These are phyloP conservation scores for Diplazon laetatorius DNA, from an alignment of 2,888 invertebrate genomes.

Conservation along the genomic window DNA sequence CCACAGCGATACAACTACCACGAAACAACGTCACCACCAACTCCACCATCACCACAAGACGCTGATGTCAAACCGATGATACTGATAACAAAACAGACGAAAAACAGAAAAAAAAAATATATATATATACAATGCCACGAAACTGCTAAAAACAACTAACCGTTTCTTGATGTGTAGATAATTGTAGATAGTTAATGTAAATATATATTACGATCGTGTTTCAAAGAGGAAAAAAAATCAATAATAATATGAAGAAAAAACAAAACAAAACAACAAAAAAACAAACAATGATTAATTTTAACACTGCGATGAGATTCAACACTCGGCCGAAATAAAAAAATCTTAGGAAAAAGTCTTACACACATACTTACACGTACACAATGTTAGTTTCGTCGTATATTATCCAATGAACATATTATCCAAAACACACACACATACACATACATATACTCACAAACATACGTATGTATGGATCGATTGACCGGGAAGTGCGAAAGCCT, in stretches of 20 bases:
- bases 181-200: constrained; percentile 82
- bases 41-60: constrained; percentile 50
- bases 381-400: constrained; percentile 57
- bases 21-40: constrained; percentile 45
- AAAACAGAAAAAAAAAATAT: constrained; percentile 50
- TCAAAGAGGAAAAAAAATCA: constrained; percentile 5
- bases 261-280: constrained; percentile 1
- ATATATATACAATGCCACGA: constrained; percentile 65
- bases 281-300: constrained; percentile 56
- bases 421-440: constrained; percentile 3
- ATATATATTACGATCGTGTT: constrained; percentile 72
- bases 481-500: constrained; percentile 25
- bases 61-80: too few relatives aligned
- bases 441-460: constrained; percentile 37
- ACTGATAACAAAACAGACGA: too few relatives aligned
- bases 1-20: constrained; percentile 31
- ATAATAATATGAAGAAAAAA: constrained; percentile 17
- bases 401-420: constrained; percentile 43
- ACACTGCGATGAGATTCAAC: constrained; percentile 56
- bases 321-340: constrained; percentile 49
- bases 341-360: too few relatives aligned
- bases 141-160: constrained; percentile 76
- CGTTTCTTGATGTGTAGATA: constrained; percentile 83
- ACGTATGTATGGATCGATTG: constrained; percentile 53
- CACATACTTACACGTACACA: constrained; percentile 58